Evolutionary conservation across 2,888 invertebrate species (phyloP), one percentile per base, ranked within the genome.

Genomic region (Microplitis manilae): DNA sequence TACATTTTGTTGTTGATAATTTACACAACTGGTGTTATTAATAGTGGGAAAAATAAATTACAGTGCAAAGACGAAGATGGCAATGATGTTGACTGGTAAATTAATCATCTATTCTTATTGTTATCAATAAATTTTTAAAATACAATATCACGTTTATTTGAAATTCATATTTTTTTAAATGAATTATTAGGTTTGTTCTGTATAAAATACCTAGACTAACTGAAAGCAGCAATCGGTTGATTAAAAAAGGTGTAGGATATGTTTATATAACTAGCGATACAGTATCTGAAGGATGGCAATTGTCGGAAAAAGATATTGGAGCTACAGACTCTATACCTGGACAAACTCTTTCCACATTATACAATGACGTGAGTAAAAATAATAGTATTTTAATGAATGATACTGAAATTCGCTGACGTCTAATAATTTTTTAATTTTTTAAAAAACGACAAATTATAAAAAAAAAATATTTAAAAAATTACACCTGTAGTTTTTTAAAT

Each of bases 171-270:
- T 30, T 30, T 30, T 30, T 30, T 0, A 30, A 30, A 30, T 30
- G 2, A 30, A 30, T 79, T 90, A 90, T 6, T 84, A 97, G 97
- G 97, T 97, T 93, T 90, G 94, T 96, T 83, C 90, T 94, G 39
- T 97, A 97, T 89, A 97, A 97, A 90, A 87, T 96, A 79, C 96
- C 96, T 1, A 92, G 92, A 83, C 91, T 93, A 84, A 91, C 92
- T 73, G 89, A 92, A 78, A 92, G 92, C 80, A 85, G 91, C 1
- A 83, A 91, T 6, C 90, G 91, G 0, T 84, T 92, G 17, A 91
- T 93, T 76, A 91, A 91, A 73, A 90, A 90, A 80, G 96, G 96
- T 0, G 89, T 93, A 9, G 94, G 93, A 1, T 96, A 96, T 85
- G 90, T 94, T 85, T 94, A 93, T 85, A 92, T 96, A 15, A 94